These are phyloP conservation scores for Aix galericulata DNA, from an alignment of 2,113 vertebrate genomes.

Conservation along the genomic window DNA sequence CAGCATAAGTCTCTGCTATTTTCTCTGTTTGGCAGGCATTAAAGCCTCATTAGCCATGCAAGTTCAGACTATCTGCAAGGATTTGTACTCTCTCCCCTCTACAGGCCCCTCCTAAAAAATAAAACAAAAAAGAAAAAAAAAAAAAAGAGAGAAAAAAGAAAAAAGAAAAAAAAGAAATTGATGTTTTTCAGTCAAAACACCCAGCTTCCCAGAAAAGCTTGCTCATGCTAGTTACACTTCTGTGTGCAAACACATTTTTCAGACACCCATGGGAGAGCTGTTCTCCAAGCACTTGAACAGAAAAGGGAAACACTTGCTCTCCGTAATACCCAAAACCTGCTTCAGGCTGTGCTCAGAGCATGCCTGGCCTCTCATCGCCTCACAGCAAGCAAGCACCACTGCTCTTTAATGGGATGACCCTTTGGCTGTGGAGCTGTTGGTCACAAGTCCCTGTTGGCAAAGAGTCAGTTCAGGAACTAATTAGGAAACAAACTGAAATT, in stretches of 20 bases:
- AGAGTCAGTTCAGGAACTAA: background rate
- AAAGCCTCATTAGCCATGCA: background rate
- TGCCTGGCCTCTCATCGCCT: background rate
- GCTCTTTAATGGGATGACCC: background rate
- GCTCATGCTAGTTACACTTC: background rate
- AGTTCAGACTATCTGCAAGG: background rate
- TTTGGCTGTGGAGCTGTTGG: slow-evolving; percentile 15
- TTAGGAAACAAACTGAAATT: background rate
- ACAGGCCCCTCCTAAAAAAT: background rate
- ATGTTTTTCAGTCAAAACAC: background rate
- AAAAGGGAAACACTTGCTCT: background rate
- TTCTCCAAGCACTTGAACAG: background rate
- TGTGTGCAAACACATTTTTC: background rate
- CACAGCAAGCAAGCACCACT: background rate
- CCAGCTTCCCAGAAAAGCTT: background rate
- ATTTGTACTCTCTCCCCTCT: background rate
- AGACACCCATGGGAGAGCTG: background rate
- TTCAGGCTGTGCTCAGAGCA: background rate
- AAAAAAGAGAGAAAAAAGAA: too few relatives aligned
- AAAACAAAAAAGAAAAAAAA: background rate
- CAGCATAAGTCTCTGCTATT: background rate
- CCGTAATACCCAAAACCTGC: background rate
- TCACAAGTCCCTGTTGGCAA: background rate
- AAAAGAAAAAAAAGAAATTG: background rate
- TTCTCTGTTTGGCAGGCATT: background rate